These are phyloP conservation scores for Galeopterus variegatus DNA, from an alignment of 2,113 vertebrate species.

Conservation along the genomic window DNA sequence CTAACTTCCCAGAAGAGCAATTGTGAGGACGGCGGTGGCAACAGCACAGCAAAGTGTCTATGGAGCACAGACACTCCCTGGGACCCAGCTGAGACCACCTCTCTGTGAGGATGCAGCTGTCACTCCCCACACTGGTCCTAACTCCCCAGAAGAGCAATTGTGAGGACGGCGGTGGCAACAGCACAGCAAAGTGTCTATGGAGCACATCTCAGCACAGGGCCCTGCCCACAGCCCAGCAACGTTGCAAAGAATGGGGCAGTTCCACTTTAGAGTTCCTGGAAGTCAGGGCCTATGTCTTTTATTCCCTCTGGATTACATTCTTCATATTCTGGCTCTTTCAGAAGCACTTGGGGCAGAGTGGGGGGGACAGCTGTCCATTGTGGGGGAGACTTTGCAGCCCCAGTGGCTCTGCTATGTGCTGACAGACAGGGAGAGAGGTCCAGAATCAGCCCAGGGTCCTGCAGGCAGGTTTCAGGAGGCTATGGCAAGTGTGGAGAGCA, in stretches of 20 bases:
- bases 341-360: neutral
- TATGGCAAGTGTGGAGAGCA: neutral
- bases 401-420: accelerated
- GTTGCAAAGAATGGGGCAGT: neutral
- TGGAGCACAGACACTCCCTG: too few relatives aligned
- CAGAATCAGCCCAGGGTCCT: neutral
- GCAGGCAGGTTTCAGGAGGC: neutral
- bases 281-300: neutral
- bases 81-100: neutral
- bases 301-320: neutral
- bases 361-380: accelerated
- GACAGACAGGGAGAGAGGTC: accelerated
- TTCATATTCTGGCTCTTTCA: neutral
- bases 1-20: neutral
- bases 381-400: too few relatives aligned
- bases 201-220: too few relatives aligned
- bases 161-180: neutral
- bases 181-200: neutral
- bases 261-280: neutral
- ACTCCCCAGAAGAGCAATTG: neutral
- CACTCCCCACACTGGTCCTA: neutral
- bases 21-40: accelerated
- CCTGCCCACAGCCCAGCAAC: neutral
- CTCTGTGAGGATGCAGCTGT: neutral
- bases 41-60: accelerated